Percentiles rank a stretch among this genome's conserved stretches.
phyloP scores from a whole-genome alignment of 1,140 invertebrate species.

The Paralvinella palmiformis region DNA sequence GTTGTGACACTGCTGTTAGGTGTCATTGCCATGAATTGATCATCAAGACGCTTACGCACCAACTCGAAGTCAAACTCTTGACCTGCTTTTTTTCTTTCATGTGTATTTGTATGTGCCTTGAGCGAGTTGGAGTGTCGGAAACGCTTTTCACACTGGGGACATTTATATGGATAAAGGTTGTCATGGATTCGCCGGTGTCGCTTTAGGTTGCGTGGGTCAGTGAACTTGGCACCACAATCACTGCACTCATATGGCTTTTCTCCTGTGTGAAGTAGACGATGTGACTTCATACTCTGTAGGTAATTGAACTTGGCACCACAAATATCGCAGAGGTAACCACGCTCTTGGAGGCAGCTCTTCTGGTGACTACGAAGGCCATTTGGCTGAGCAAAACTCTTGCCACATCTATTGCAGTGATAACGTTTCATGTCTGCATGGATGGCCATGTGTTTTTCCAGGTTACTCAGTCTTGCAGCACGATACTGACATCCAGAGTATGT shows the following conservation, averaged over 20 bases:
- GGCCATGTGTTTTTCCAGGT: slow-evolving; percentile 27
- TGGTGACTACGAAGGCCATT: slow-evolving; percentile 29
- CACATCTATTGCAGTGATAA: slow-evolving; percentile 38
- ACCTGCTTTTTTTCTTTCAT: neutral
- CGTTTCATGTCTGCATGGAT: slow-evolving; percentile 35
- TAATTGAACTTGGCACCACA: slow-evolving; percentile 33
- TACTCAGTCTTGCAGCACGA: slow-evolving; percentile 21
- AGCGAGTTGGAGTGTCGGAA: slow-evolving; percentile 35
- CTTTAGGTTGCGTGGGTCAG: slow-evolving; percentile 30
- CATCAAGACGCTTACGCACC: too few relatives aligned
- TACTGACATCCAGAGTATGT: slow-evolving; percentile 24
- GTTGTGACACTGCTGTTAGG: too few relatives aligned
- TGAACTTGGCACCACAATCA: slow-evolving; percentile 27
- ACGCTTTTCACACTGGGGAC: slow-evolving; percentile 25
- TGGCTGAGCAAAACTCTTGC: slow-evolving; percentile 36
- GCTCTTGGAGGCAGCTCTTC: slow-evolving; percentile 25
- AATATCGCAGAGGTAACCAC: slow-evolving; percentile 31
- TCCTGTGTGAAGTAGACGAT: slow-evolving; percentile 28
- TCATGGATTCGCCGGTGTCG: slow-evolving; percentile 33
- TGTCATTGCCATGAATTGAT: too few relatives aligned
- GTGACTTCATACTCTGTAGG: slow-evolving; percentile 25
- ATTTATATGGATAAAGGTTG: slow-evolving; percentile 30
- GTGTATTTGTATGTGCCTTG: slow-evolving; percentile 29
- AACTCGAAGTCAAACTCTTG: too few relatives aligned
- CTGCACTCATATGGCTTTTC: slow-evolving; percentile 28